These are phyloP conservation scores for Boloria euphrosyne DNA, from an alignment of 2,888 invertebrate genomes.

Conservation along the genomic window DNA sequence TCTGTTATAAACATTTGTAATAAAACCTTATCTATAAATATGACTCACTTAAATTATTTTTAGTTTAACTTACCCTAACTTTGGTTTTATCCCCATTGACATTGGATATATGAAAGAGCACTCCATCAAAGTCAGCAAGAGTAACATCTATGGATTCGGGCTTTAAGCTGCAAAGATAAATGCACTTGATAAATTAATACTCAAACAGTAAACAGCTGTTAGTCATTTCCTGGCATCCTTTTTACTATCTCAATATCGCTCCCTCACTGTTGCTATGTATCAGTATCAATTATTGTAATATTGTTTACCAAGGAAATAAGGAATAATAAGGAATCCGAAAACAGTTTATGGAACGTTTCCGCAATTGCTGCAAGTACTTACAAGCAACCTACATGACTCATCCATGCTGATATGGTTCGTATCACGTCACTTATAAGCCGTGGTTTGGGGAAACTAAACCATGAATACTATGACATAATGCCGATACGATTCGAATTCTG, in stretches of 20 bases:
- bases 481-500: slow-evolving; percentile 39
- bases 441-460: slow-evolving; percentile 52
- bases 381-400: slow-evolving; percentile 75
- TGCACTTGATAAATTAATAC: neutral
- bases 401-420: slow-evolving; percentile 69
- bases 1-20: neutral
- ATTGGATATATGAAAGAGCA: slow-evolving; percentile 98
- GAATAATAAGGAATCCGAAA: slow-evolving; percentile 66
- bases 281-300: slow-evolving; percentile 49
- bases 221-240: slow-evolving; percentile 51
- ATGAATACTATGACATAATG: slow-evolving; percentile 41
- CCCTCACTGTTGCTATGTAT: slow-evolving; percentile 39
- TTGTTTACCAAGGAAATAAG: no score
- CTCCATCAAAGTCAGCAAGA: slow-evolving; percentile 99
- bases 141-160: slow-evolving; percentile 97
- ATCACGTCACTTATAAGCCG: slow-evolving; percentile 62
- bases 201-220: slow-evolving; percentile 37
- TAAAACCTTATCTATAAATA: no score
- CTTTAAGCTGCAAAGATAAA: slow-evolving; percentile 88
- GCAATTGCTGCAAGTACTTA: slow-evolving; percentile 62
- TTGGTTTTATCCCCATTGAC: slow-evolving; percentile 97
- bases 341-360: slow-evolving; percentile 71
- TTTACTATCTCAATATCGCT: slow-evolving; percentile 38
- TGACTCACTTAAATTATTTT: neutral
- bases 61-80: slow-evolving; percentile 90